Evolutionary conservation across 2,888 invertebrate genomes (phyloP).

Genomic region (Ennomos erosarius): DNA sequence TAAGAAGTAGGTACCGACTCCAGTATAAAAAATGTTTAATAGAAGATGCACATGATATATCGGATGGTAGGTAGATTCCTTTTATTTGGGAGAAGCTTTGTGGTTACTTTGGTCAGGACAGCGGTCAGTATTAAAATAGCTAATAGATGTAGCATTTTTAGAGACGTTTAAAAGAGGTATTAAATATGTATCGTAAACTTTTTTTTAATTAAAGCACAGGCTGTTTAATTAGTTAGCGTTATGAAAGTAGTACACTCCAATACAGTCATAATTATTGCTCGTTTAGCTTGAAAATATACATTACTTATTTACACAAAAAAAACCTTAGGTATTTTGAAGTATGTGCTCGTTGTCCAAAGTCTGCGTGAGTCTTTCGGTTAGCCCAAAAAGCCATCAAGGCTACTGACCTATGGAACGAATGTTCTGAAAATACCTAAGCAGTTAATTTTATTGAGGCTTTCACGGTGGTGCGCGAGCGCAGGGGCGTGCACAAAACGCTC

Average conservation of each 20-base stretch:
- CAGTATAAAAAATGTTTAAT: constrained; percentile 65
- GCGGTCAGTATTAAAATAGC: constrained; percentile 41
- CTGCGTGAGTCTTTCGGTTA: too few species aligned
- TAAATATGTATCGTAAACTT: too few species aligned
- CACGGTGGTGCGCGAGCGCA: constrained; percentile 47
- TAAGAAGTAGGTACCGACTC: constrained; percentile 49
- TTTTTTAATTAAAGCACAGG: too few species aligned
- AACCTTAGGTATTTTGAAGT: too few species aligned
- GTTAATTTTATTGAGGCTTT: constrained; percentile 24
- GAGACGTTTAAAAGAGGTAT: too few species aligned
- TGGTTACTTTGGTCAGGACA: constrained; percentile 48
- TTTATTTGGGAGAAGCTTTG: constrained; percentile 66
- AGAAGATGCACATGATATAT: constrained; percentile 79
- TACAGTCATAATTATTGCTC: too few species aligned
- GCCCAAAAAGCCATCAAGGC: too few species aligned
- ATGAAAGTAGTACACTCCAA: too few species aligned
- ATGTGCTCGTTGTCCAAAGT: too few species aligned
- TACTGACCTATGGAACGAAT: background rate
- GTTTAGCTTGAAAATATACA: too few species aligned
- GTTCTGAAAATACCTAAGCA: constrained; percentile 24
- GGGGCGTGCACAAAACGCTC: constrained; percentile 75
- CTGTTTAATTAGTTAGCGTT: too few species aligned
- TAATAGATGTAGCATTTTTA: too few species aligned
- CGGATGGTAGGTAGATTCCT: constrained; percentile 63
- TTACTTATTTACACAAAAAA: background rate